phyloP scores from a whole-genome alignment of 30 jellyfish, hydroid and myxozoan species.

The Sanderia malayensis region DNA sequence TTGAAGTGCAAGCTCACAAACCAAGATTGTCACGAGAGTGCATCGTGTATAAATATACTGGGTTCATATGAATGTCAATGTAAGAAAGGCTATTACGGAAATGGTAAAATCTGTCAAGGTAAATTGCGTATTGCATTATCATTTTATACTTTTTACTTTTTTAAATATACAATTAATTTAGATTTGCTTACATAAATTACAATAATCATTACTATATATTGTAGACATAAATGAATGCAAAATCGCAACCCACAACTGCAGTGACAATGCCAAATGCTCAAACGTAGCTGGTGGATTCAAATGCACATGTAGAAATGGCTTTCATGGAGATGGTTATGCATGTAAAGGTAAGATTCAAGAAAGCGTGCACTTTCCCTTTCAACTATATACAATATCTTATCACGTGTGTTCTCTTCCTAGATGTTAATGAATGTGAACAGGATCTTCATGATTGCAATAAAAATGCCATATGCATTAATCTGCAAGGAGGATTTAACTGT shows the following conservation, averaged over 20 bases:
- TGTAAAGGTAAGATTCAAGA: not conserved
- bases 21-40: constrained; percentile 7
- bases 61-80: not conserved
- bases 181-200: too few species aligned
- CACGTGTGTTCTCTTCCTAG: too few species aligned
- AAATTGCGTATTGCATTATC: not conserved
- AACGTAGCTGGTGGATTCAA: not conserved
- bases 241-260: not conserved
- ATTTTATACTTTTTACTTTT: too few species aligned
- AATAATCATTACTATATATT: too few species aligned
- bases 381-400: too few species aligned
- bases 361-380: too few species aligned
- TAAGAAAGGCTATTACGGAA: not conserved
- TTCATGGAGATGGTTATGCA: not conserved
- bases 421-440: too few species aligned
- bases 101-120: not conserved
- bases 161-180: too few species aligned
- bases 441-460: too few species aligned
- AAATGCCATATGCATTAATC: too few species aligned
- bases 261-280: not conserved
- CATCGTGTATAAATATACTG: constrained; percentile 3
- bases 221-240: constrained; percentile 11
- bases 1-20: not conserved
- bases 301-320: not conserved
- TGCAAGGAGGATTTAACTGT: too few species aligned